Evolutionary conservation across 2,888 invertebrate genomes (phyloP).

Genomic region (Lobophora halterata): DNA sequence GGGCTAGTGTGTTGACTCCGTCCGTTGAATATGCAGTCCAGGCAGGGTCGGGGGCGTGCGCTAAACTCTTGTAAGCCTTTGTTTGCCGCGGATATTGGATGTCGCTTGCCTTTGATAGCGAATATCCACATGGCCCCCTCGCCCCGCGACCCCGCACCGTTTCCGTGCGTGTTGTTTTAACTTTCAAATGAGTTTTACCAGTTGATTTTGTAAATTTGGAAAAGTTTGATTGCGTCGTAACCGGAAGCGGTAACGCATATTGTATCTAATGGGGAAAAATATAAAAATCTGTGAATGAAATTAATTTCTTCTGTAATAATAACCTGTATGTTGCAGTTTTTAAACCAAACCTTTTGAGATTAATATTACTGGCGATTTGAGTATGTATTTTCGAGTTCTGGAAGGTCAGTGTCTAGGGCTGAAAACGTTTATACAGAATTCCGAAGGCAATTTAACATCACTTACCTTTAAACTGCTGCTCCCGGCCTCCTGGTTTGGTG

Average conservation of each 20-base stretch:
- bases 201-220: constrained; percentile 24
- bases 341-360: too few relatives aligned
- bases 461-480: too few relatives aligned
- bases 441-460: too few relatives aligned
- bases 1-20: constrained; percentile 50
- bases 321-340: too few relatives aligned
- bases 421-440: too few relatives aligned
- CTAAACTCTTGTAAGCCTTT: constrained; percentile 79
- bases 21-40: constrained; percentile 76
- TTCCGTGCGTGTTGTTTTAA: constrained; percentile 29
- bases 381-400: too few relatives aligned
- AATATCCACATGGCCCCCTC: constrained; percentile 53
- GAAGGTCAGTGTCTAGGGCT: too few relatives aligned
- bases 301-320: too few relatives aligned
- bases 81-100: constrained; percentile 75
- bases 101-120: constrained; percentile 63
- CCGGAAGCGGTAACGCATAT: constrained; percentile 13
- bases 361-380: too few relatives aligned
- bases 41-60: constrained; percentile 68
- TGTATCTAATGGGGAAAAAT: too few relatives aligned
- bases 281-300: too few relatives aligned
- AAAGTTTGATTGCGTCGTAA: constrained; percentile 21
- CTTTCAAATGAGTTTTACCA: constrained; percentile 36
- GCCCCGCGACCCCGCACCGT: constrained; percentile 23
- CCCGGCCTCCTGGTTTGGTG: too few relatives aligned